phyloP scores from a whole-genome alignment of 2,888 invertebrate genomes.

The Drosophila colorata region DNA sequence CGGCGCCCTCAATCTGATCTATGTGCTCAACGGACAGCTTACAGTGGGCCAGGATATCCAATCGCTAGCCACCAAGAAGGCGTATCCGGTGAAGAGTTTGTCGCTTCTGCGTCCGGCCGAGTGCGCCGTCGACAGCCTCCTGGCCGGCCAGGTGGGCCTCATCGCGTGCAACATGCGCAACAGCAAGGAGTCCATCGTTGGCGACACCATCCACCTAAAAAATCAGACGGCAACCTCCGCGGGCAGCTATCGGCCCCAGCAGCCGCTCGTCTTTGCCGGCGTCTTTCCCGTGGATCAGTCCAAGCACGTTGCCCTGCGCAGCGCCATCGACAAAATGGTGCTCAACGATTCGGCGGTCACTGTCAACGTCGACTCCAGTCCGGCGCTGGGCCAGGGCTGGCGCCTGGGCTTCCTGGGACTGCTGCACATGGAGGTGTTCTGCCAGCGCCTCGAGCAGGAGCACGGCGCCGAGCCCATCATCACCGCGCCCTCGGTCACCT shows the following conservation, averaged over 20 bases:
- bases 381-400: constrained; percentile 95
- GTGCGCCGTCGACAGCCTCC: constrained; percentile 88
- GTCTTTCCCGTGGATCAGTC: constrained; percentile 95
- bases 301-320: constrained; percentile 90
- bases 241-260: constrained; percentile 88
- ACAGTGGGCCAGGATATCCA: constrained; percentile 91
- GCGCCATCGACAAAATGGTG: constrained; percentile 95
- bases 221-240: constrained; percentile 86
- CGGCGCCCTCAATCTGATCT: constrained; percentile 92
- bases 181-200: constrained; percentile 90
- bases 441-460: constrained; percentile 93
- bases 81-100: constrained; percentile 92
- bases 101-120: constrained; percentile 93
- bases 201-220: constrained; percentile 90
- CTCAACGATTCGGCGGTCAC: constrained; percentile 97
- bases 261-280: constrained; percentile 95
- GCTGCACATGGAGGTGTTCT: constrained; percentile 95
- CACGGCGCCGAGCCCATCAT: constrained; percentile 92
- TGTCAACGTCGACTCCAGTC: constrained; percentile 92
- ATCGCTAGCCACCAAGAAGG: constrained; percentile 90
- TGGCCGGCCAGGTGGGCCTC: constrained; percentile 97
- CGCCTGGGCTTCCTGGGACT: constrained; percentile 94
- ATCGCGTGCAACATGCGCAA: constrained; percentile 92
- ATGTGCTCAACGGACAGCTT: constrained; percentile 91
- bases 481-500: constrained; percentile 94